Conservation (phyloP, 2,888 invertebrate genomes). For the Drosophila robusta region DNA sequence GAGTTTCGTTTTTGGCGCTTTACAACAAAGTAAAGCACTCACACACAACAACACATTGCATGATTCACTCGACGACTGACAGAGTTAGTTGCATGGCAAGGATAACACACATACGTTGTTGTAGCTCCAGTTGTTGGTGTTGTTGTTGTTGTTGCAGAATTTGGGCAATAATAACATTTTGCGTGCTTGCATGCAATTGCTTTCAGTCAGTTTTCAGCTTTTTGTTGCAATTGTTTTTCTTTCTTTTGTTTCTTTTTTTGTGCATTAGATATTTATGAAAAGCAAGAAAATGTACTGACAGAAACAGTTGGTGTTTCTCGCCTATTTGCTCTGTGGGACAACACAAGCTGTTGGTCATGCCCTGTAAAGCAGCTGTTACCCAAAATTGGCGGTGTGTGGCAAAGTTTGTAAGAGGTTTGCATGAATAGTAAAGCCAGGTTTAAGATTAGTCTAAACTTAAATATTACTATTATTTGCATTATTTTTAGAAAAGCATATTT, state of each 20-base stretch:
- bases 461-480: no score
- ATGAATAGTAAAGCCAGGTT: no score
- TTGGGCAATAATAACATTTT: slow-evolving; percentile 68
- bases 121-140: slow-evolving; percentile 20
- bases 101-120: slow-evolving; percentile 43
- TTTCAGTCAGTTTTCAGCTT: slow-evolving; percentile 45
- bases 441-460: background rate
- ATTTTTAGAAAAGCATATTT: no score
- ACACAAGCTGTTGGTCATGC: slow-evolving; percentile 9
- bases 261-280: slow-evolving; percentile 74
- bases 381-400: no score
- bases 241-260: slow-evolving; percentile 11
- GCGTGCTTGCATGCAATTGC: slow-evolving; percentile 78
- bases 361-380: background rate
- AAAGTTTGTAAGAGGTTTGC: no score
- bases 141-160: slow-evolving; percentile 30
- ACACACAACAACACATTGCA: slow-evolving; percentile 39
- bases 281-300: slow-evolving; percentile 60
- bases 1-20: slow-evolving; percentile 15
- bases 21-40: slow-evolving; percentile 5
- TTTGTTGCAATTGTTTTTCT: slow-evolving; percentile 8
- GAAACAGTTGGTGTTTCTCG: slow-evolving; percentile 41
- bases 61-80: slow-evolving; percentile 54
- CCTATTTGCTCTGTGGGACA: slow-evolving; percentile 2
- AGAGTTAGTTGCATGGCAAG: slow-evolving; percentile 46